Evolutionary conservation across 1,140 invertebrate species (phyloP).

Genomic region (Stratiolaelaps scimitus): DNA sequence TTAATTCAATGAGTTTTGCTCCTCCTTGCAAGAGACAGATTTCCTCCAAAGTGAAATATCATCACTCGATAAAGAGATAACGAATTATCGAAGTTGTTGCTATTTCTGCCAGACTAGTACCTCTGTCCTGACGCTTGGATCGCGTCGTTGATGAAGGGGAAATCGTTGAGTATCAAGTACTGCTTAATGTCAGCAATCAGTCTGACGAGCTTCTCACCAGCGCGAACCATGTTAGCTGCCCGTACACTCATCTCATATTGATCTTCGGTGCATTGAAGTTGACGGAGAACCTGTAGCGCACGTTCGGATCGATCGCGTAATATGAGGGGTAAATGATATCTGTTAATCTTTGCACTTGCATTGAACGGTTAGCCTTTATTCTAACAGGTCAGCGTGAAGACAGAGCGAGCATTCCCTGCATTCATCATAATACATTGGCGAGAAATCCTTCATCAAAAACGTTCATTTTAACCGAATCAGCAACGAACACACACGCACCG

Average conservation of each 20-base stretch:
- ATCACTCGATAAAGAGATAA: too few relatives aligned
- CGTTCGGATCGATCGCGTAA: slow-evolving; percentile 24
- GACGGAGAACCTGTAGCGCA: slow-evolving; percentile 27
- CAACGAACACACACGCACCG: too few relatives aligned
- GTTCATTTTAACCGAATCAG: too few relatives aligned
- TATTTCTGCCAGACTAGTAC: not conserved
- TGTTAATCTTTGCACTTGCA: too few relatives aligned
- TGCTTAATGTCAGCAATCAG: slow-evolving; percentile 91
- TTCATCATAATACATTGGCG: too few relatives aligned
- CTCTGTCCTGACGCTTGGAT: slow-evolving; percentile 46
- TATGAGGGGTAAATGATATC: slow-evolving; percentile 24
- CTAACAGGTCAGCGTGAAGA: too few relatives aligned
- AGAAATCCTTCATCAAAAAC: too few relatives aligned
- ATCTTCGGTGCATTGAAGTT: slow-evolving; percentile 27
- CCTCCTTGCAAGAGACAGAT: too few relatives aligned
- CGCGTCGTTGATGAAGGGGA: slow-evolving; percentile 88
- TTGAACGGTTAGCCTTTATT: too few relatives aligned
- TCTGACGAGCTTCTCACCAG: slow-evolving; percentile 90
- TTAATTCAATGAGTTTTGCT: not conserved
- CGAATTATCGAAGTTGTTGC: too few relatives aligned
- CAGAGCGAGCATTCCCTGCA: too few relatives aligned
- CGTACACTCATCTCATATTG: slow-evolving; percentile 30
- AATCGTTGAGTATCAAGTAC: slow-evolving; percentile 90
- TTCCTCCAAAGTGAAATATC: too few relatives aligned
- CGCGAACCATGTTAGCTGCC: slow-evolving; percentile 51